Conservation (phyloP, 2,113 vertebrate species). For the Gambusia affinis region DNA sequence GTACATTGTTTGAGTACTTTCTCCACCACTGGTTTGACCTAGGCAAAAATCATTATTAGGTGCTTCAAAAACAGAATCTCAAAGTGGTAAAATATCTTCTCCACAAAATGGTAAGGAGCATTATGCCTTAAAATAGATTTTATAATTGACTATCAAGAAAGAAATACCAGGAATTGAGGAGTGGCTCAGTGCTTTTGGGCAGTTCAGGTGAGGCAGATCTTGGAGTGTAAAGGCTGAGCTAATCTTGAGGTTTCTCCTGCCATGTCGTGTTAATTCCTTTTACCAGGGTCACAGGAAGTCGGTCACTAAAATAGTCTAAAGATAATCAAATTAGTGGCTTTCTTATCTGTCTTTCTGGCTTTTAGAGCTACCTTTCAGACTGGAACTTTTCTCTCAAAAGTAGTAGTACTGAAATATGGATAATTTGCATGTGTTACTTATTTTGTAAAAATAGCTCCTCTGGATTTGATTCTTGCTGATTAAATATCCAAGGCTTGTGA, state of each 20-base stretch:
- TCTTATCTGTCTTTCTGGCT: neutral
- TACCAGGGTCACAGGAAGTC: neutral
- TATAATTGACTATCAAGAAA: neutral
- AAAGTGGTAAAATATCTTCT: neutral
- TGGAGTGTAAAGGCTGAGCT: neutral
- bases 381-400: conserved; percentile 9
- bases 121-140: neutral
- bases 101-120: neutral
- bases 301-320: conserved; percentile 8
- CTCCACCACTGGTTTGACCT: neutral
- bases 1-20: too few species aligned
- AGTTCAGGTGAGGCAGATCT: neutral
- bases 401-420: conserved; percentile 26
- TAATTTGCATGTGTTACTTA: conserved; percentile 8
- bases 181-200: neutral
- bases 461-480: conserved; percentile 3
- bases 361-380: neutral
- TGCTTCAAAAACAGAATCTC: neutral
- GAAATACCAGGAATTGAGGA: neutral
- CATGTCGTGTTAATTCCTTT: conserved; percentile 2
- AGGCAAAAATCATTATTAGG: neutral
- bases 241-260: neutral
- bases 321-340: conserved; percentile 20
- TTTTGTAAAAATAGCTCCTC: conserved; percentile 39
- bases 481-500: conserved; percentile 43